Base-by-base conservation (phyloP, 2,113 vertebrate species). In the Sinocyclocheilus rhinocerous region DNA sequence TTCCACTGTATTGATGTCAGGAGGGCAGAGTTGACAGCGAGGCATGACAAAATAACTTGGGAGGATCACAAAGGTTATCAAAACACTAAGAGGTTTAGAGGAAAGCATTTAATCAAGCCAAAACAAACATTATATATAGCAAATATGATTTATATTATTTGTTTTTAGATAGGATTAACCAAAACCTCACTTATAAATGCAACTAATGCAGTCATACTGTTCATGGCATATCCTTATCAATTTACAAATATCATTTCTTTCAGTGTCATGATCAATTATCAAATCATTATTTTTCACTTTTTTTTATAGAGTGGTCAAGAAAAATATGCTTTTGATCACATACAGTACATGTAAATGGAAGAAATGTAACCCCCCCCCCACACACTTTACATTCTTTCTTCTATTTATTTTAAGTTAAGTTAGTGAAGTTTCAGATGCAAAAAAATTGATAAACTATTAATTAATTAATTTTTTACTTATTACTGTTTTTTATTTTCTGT, bases 1-100 rank as follows among this genome's bases (percentile, higher is more conserved):
- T 4, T 55, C 13, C 12, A 15, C 15, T 5, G 26, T 55, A 29
- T 9, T 55, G 75, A 52, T 48, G 45, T 77, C 48, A 55, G 50
- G 15, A 77, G 75, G 15, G 4, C 10, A 73, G 39, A 73, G 70
- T 45, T 73, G 70, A 45, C 20, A 16, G 24, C 6, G 9, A 50
- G n/a, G 73, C 73, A 76, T 76, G 73, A 76, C 39, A 50, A 77
- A 77, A 77, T 26, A 77, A 55, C 15, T 22, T 77, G 26, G 50
- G 24, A 77, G 50, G 50, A 77, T 61, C 77, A 80, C 52, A 20
- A 39, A 80, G 77, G 33, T 80, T 39, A 80, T 80, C 15, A 80
- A 61, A 80, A n/a, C 52, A 59, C 6, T 26, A 10, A 57, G 9
- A 59, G 52, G 29, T 36, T 59, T 11, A 22, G 8, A 59, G 29